Percentiles rank a stretch among this genome's conserved stretches.
phyloP scores from a whole-genome alignment of 1,140 invertebrate genomes.

The Drosophila aff. region DNA sequence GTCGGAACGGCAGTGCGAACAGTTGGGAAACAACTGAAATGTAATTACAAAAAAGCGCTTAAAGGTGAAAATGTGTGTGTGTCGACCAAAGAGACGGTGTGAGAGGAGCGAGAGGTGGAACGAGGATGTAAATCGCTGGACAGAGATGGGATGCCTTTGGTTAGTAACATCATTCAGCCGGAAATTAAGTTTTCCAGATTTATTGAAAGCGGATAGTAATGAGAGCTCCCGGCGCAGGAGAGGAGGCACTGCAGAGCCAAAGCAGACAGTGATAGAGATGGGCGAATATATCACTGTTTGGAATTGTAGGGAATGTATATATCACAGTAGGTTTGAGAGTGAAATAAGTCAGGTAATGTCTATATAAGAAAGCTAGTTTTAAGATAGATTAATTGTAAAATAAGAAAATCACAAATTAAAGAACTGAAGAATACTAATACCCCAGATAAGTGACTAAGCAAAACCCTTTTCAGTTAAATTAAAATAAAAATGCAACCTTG shows the following conservation, averaged over 20 bases:
- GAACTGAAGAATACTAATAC: too few relatives aligned
- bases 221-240: constrained; percentile 52
- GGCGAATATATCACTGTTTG: constrained; percentile 31
- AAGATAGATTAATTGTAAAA: background rate
- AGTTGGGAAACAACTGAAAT: constrained; percentile 76
- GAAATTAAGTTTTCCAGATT: constrained; percentile 85
- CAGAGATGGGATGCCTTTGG: constrained; percentile 21
- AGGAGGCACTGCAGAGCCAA: constrained; percentile 15
- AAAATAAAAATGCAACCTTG: background rate
- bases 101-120: constrained; percentile 5
- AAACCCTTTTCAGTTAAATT: background rate
- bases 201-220: constrained; percentile 85
- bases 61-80: constrained; percentile 73
- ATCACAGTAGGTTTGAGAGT: constrained; percentile 6
- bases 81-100: background rate
- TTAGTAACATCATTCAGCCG: constrained; percentile 77
- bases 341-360: background rate
- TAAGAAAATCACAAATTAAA: background rate
- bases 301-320: constrained; percentile 1
- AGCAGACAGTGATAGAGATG: constrained; percentile 44
- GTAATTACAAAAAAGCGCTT: constrained; percentile 83
- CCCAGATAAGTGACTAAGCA: too few relatives aligned
- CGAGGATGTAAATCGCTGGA: constrained; percentile 6
- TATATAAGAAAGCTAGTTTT: background rate
- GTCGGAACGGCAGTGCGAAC: constrained; percentile 38